Evolutionary conservation across 2,113 vertebrate species (phyloP).

Genomic region (Semicossyphus pulcher): DNA sequence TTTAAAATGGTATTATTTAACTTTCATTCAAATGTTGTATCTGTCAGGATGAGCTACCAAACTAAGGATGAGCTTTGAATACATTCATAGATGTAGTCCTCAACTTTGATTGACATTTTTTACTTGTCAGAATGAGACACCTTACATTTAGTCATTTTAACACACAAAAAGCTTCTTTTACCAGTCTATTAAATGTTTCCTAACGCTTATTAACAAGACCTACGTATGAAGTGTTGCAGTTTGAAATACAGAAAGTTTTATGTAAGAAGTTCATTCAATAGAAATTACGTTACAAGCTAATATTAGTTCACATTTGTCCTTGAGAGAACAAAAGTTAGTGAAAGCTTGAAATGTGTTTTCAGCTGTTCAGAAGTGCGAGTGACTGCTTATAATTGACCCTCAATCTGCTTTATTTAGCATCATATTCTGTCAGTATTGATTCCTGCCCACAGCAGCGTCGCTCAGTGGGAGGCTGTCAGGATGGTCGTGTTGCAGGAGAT

Average conservation of each 20-base stretch:
- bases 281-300: not conserved
- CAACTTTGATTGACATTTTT: too few species aligned
- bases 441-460: constrained; percentile 11
- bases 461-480: constrained; percentile 46
- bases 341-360: constrained; percentile 1
- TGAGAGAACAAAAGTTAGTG: not conserved
- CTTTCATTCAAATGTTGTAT: too few species aligned
- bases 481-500: constrained; percentile 7
- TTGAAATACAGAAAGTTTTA: not conserved
- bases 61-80: too few species aligned
- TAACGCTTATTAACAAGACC: too few species aligned
- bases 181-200: too few species aligned
- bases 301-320: not conserved
- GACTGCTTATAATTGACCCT: constrained; percentile 29
- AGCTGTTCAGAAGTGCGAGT: constrained; percentile 3
- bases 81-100: too few species aligned
- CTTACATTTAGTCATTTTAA: too few species aligned
- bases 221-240: too few species aligned
- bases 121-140: too few species aligned
- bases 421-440: constrained; percentile 41
- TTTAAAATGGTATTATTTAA: too few species aligned
- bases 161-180: too few species aligned
- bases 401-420: constrained; percentile 35
- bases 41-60: too few species aligned
- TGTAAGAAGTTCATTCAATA: not conserved